Conservation (phyloP, 2,113 vertebrate genomes). For the Coptodon rendalli region DNA sequence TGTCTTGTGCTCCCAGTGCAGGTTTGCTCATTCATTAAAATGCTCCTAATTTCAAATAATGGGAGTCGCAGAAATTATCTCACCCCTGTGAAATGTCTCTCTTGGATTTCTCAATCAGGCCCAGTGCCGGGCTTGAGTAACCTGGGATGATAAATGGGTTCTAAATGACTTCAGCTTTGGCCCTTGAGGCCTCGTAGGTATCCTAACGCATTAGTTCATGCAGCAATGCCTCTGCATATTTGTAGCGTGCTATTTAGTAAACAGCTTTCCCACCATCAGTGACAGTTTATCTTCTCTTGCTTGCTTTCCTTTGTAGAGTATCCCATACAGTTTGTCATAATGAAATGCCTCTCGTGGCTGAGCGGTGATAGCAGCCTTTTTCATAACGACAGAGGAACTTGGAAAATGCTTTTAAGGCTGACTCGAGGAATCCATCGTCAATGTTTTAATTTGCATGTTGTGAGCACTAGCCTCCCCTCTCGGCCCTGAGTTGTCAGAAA, state of each 20-base stretch:
- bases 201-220: not conserved
- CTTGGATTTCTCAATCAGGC: not conserved
- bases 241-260: constrained; percentile 8
- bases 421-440: constrained; percentile 1
- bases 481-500: constrained; percentile 58
- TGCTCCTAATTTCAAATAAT: not conserved
- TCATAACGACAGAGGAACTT: constrained; percentile 7
- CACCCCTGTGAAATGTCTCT: not conserved
- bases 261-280: not conserved
- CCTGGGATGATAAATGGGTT: constrained; percentile 7
- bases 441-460: constrained; percentile 16
- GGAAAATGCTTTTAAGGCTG: constrained; percentile 4
- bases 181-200: not conserved
- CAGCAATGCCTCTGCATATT: not conserved
- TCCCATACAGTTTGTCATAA: constrained; percentile 6
- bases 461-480: constrained; percentile 33
- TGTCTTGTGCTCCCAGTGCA: not conserved
- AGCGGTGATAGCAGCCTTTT: not conserved
- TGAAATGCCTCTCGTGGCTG: constrained; percentile 26
- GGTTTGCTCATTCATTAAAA: not conserved
- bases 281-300: not conserved
- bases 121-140: not conserved
- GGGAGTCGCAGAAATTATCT: not conserved
- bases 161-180: constrained; percentile 13
- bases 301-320: not conserved